A percentile compares a stretch with the other conserved stretches of the same genome.
Evolutionary conservation across 2,888 invertebrate genomes (phyloP).

Genomic region (Chrysina gloriosa): DNA sequence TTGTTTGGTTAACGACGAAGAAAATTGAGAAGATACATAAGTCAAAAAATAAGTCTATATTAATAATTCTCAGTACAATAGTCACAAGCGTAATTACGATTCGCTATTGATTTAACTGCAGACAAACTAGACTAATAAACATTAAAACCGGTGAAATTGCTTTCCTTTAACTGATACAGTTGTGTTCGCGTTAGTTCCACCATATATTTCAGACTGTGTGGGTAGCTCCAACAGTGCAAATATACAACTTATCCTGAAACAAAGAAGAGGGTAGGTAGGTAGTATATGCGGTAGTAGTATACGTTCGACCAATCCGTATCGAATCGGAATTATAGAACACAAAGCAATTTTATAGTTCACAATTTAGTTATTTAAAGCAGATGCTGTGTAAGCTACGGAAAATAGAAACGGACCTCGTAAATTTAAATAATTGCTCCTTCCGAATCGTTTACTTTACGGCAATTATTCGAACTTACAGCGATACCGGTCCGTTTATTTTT

Average conservation of each 20-base stretch:
- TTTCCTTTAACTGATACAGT: neutral
- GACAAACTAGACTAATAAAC: neutral
- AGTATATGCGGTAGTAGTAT: conserved; percentile 32
- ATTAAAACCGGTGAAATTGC: neutral
- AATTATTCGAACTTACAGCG: conserved; percentile 5
- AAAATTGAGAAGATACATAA: too few species aligned
- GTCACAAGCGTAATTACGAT: neutral
- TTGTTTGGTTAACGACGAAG: too few species aligned
- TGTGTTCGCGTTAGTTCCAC: neutral
- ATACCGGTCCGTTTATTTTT: neutral
- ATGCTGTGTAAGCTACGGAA: conserved; percentile 52
- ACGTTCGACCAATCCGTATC: conserved; percentile 51
- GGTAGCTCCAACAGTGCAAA: neutral
- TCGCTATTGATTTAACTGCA: neutral
- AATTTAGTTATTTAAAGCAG: conserved; percentile 55
- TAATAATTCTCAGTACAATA: too few species aligned
- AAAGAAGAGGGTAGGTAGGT: conserved; percentile 26
- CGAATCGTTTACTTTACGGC: conserved; percentile 48
- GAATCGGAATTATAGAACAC: conserved; percentile 58
- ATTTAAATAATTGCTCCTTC: conserved; percentile 53
- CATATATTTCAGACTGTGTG: conserved; percentile 15
- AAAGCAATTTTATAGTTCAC: conserved; percentile 55
- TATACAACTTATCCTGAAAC: conserved; percentile 15
- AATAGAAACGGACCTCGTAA: conserved; percentile 53
- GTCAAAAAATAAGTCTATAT: too few species aligned